phyloP scores from a whole-genome alignment of 23 tunicate species.

The Phallusia fumigata region DNA sequence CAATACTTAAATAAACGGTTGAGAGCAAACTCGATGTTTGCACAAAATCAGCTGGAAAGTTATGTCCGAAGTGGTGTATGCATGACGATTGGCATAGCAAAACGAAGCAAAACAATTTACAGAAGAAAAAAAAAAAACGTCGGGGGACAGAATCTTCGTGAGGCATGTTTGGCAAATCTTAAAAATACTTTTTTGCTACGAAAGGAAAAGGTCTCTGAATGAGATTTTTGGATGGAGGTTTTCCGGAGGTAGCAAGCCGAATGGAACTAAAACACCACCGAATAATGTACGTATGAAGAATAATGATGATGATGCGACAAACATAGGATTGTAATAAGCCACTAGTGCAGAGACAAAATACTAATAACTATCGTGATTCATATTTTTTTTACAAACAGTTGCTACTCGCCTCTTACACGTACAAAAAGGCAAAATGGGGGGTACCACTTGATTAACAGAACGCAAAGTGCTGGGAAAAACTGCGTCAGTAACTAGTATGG shows the following conservation, averaged over 20 bases:
- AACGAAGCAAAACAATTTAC: background rate
- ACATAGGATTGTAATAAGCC: background rate
- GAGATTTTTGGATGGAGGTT: background rate
- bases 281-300: conserved; percentile 9
- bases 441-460: conserved; percentile 4
- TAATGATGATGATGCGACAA: background rate
- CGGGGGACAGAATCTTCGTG: background rate
- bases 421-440: background rate
- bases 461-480: background rate
- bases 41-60: too few relatives aligned
- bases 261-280: background rate
- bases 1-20: too few relatives aligned
- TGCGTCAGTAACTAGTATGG: conserved; percentile 8
- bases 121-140: background rate
- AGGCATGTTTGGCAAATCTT: background rate
- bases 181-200: background rate
- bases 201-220: background rate
- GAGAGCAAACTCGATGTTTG: too few relatives aligned
- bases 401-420: background rate
- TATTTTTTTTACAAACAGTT: background rate
- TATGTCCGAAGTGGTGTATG: background rate
- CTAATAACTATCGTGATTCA: background rate
- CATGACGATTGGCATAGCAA: conserved; percentile 8
- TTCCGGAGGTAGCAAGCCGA: conserved; percentile 5
- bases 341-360: background rate